Evolutionary conservation across 2,888 invertebrate genomes (phyloP), one percentile per base, ranked within the genome.

Genomic region (Eueremaeus valkanovi): DNA sequence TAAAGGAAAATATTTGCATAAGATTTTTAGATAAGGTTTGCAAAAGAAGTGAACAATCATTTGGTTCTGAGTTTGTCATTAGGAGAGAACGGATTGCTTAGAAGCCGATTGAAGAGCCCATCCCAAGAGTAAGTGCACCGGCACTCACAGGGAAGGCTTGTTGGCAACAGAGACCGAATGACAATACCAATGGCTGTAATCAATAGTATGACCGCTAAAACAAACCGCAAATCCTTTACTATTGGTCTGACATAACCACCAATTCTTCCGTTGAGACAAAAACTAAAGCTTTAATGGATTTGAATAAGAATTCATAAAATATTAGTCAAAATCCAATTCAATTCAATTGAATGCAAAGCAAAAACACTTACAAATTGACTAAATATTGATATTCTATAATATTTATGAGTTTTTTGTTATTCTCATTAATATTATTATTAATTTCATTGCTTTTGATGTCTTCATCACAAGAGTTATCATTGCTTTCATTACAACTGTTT

Each of bases 231-330:
- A 31, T 61, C 31, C 31, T 61, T 18, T 3, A 21, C 18, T 18
- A 18, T 31, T 18, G 18, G 5, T 61, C 21, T 29, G 16, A 61
- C 18, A 61, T 61, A 61, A 61, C 29, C 18, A 31, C 61, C 33
- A 18, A 61, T 16, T 31, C 61, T 61, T 33, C 9, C 31, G 18
- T 61, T 31, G 5, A 31, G 21, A 9, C 24, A 51, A 51, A 11
- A 61, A 61, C n/a, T 61, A n/a, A 61, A 61, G 8, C 61, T 61
- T n/a, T n/a, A n/a, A n/a, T n/a, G 31, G n/a, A 51, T 45, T 45
- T 45, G 45, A 45, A 45, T 16, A n/a, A n/a, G n/a, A n/a, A n/a
- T n/a, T n/a, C n/a, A 40, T 21, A 51, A 24, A 6, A 24, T n/a
- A 21, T 11, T 45, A 51, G 51, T n/a, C n/a, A n/a, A n/a, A n/a